Evolutionary conservation across 2,797 vertebrate species (phyloP), one percentile per base, ranked within the genome.

Genomic region (Falco peregrinus): DNA sequence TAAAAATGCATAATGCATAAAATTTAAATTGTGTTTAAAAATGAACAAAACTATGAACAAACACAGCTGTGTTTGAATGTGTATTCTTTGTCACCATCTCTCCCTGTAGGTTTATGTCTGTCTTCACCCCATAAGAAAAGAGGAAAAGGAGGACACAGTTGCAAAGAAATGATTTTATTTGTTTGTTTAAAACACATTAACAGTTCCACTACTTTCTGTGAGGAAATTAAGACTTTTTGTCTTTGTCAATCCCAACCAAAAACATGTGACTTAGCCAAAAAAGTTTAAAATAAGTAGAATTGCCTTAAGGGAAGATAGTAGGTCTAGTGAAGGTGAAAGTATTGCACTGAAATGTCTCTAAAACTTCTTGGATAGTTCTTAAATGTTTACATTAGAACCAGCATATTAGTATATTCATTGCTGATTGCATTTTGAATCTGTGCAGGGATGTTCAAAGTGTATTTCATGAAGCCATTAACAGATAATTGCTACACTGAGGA

Each of bases 21-120:
- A 48, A 74, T 71, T 67, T 89, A 89, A 80, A 56, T 71, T 41
- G 45, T 92, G 35, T 89, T 95, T 93, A 68, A 85, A 89, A 74
- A 89, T 91, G 48, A 93, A 88, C 53, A 92, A 74, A 80, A 61
- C 59, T 50, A 29, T 48, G 56, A 87, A 26, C 73, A 85, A 86
- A 61, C 78, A 85, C 94, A 95, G 91, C 89, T 94, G 82, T 95
- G 71, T 93, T 93, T 93, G 37, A 22, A 33, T 75, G 48, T 71
- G 28, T 63, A n/a, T 84, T 90, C 45, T 90, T 88, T 71, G 67
- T 65, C 39, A 33, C 43, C 48, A 1, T 53, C 41, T 83, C 59
- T 63, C 35, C 21, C 51, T 35, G 24, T 54, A 57, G 20, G 37
- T 68, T 94, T 68, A 33, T 71, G 57, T 91, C 37, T 84, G 31